Evolutionary conservation across 2,888 invertebrate genomes (phyloP), one percentile per base, ranked within the genome.

Genomic region (Meta bourneti): DNA sequence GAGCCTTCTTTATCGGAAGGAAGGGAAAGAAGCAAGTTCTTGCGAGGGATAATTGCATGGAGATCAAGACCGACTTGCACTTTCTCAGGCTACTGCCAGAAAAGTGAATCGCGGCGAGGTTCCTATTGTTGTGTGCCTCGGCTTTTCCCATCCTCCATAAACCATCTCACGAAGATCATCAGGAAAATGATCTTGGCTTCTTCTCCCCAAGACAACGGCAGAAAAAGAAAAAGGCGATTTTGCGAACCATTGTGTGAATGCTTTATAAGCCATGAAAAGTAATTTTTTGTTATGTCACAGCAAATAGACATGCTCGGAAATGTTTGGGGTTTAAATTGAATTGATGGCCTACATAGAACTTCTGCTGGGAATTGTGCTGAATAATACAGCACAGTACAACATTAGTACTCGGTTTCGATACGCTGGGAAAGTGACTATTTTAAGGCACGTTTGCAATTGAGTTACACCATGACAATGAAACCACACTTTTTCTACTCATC

Each of bases 121-220:
- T 16, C 16, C 87, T 72, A 87, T 87, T 87, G 87, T 87, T 87
- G 74, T 52, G 20, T 20, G 7, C 6, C 6, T 48, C 34, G 34
- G 61, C 69, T 69, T 7, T 51, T 11, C 48, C 49, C 16, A 9
- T 34, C n/a, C 48, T 75, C 54, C 72, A 11, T 16, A 52, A 74
- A 52, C 20, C 49, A 20, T 88, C 88, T 54, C 88, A 88, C 88
- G 88, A 69, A 88, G 88, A 88, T 88, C 81, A 88, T 81, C 80
- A 52, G 19, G 19, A 49, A 52, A 87, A 80, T 85, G 75, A 74
- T 54, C 72, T 13, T 70, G n/a, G 34, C 34, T 61, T 61, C 61
- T 61, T 61, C 61, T 9, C 34, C 16, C 61, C 5, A 9, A 7
- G 54, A 13, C n/a, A 61, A 20, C 84, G 11, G 11, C 16, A 19